Conservation (phyloP, 2,113 vertebrate genomes). For the Ctenomys sociabilis region DNA sequence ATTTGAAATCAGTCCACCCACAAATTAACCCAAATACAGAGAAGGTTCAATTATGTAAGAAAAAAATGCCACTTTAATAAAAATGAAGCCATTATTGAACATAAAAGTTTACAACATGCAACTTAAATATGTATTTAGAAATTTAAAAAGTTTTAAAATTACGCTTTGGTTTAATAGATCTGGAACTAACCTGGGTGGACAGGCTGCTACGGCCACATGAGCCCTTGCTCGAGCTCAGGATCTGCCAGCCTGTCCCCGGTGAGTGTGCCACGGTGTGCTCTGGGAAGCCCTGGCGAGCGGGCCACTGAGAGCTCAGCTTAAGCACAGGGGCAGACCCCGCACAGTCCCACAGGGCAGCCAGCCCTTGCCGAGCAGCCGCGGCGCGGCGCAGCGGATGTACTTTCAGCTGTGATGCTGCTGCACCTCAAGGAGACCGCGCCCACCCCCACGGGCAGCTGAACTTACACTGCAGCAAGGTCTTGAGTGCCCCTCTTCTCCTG, state of each 20-base stretch:
- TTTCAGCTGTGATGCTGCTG: neutral
- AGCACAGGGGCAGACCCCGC: neutral
- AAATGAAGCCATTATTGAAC: conserved; percentile 20
- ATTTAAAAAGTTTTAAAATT: conserved; percentile 36
- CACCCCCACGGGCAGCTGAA: neutral
- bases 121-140: conserved; percentile 9
- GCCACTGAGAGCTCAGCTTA: neutral
- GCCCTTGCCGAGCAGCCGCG: neutral
- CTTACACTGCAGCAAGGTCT: neutral
- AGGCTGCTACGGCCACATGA: neutral
- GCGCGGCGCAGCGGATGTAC: no score
- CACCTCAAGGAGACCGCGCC: neutral
- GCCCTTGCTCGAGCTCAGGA: neutral
- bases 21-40: conserved; percentile 38
- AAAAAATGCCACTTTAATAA: neutral
- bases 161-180: neutral
- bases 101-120: conserved; percentile 21
- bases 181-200: conserved; percentile 10
- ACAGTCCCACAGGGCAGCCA: neutral
- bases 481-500: neutral
- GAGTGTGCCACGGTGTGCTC: neutral
- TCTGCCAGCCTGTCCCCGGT: neutral
- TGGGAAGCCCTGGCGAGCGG: neutral
- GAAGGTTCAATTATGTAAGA: conserved; percentile 1
- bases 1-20: conserved; percentile 18